Percentiles rank a stretch among this genome's conserved stretches.
These are phyloP conservation scores for Lateolabrax maculatus DNA, from an alignment of 2,797 vertebrate genomes.

Conservation along the genomic window DNA sequence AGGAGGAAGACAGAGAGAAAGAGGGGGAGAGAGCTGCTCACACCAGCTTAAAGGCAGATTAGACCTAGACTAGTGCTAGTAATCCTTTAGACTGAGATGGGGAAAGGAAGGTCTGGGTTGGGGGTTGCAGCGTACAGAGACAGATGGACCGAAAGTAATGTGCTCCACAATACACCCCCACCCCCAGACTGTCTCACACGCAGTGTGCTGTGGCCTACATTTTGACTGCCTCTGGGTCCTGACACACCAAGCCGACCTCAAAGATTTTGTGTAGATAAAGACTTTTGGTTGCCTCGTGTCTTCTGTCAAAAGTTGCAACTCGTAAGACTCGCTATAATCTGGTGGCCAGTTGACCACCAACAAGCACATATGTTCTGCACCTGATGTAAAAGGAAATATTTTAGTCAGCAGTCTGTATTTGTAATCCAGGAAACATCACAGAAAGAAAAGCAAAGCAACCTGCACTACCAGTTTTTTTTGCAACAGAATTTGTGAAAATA, in stretches of 20 bases:
- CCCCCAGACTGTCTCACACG: slow-evolving; percentile 33
- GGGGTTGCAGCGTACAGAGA: slow-evolving; percentile 39
- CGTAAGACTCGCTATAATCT: neutral
- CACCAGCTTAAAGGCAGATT: slow-evolving; percentile 58
- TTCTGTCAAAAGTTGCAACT: slow-evolving; percentile 7
- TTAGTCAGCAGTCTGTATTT: neutral
- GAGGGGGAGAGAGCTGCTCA: slow-evolving; percentile 47
- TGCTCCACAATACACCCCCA: slow-evolving; percentile 44
- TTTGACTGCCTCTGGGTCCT: slow-evolving; percentile 54
- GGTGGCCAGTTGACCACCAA: neutral
- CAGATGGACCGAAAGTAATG: slow-evolving; percentile 72
- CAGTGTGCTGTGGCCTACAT: slow-evolving; percentile 75
- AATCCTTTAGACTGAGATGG: slow-evolving; percentile 50
- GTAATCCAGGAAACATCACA: neutral
- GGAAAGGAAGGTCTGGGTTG: slow-evolving; percentile 6
- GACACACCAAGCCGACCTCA: slow-evolving; percentile 55
- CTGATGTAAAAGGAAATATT: slow-evolving; percentile 4
- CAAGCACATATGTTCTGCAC: slow-evolving; percentile 10
- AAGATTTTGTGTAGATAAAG: slow-evolving; percentile 28
- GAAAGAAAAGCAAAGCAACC: neutral
- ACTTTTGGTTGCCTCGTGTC: slow-evolving; percentile 13
- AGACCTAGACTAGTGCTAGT: slow-evolving; percentile 42
- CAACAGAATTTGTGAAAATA: neutral
- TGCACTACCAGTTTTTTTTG: neutral
- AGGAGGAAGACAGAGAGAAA: slow-evolving; percentile 68